phyloP scores from a whole-genome alignment of 1,140 invertebrate genomes.

The Homarus americanus region DNA sequence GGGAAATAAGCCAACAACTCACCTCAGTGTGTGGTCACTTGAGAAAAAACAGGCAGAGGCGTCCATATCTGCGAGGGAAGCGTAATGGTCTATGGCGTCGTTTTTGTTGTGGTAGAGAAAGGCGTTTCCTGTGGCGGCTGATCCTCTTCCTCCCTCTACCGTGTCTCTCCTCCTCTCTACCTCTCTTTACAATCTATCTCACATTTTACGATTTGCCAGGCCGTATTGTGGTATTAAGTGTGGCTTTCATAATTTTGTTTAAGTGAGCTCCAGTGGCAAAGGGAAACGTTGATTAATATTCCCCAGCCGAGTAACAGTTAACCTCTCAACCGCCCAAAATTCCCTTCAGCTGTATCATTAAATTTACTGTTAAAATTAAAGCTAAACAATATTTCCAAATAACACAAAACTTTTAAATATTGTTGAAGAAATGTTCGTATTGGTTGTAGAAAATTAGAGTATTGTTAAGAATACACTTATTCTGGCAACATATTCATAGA shows the following conservation, averaged over 20 bases:
- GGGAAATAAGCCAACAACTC: background rate
- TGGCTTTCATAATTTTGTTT: background rate
- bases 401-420: no score
- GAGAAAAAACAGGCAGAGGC: background rate
- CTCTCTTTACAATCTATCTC: background rate
- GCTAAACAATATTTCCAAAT: no score
- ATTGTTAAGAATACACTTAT: background rate
- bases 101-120: constrained; percentile 14
- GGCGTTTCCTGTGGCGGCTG: background rate
- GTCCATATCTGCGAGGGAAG: background rate
- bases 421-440: background rate
- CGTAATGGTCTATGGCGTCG: constrained; percentile 8
- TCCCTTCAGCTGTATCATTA: no score
- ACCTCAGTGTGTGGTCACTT: background rate
- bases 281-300: background rate
- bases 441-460: background rate
- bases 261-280: background rate
- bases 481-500: background rate
- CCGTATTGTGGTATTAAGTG: no score
- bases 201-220: background rate
- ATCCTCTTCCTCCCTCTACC: background rate
- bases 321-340: background rate
- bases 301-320: background rate
- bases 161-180: background rate
- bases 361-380: no score